phyloP scores from a whole-genome alignment of 2,888 invertebrate genomes.

The Actias luna region DNA sequence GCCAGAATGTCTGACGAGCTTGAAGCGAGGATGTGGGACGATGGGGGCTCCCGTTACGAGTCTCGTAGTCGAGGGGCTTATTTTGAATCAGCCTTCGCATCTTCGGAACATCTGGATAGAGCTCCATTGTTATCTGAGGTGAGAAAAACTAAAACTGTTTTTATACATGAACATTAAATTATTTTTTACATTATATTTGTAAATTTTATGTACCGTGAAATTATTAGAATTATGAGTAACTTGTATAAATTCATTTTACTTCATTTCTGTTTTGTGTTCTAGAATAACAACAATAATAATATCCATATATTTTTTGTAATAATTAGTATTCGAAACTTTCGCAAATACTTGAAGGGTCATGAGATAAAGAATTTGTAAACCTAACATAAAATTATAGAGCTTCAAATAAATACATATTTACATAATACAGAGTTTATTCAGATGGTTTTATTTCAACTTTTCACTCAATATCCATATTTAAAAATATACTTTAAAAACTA shows the following conservation, averaged over 20 bases:
- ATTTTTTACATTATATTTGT: neutral
- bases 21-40: constrained; percentile 78
- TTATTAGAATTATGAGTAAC: neutral
- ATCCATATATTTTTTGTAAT: too few species aligned
- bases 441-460: too few species aligned
- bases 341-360: too few species aligned
- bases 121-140: constrained; percentile 75
- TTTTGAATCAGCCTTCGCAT: constrained; percentile 71
- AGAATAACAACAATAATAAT: too few species aligned
- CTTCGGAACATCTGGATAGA: constrained; percentile 71
- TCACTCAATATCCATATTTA: too few species aligned
- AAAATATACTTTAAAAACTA: too few species aligned
- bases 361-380: too few species aligned
- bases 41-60: constrained; percentile 66
- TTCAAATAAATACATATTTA: too few species aligned
- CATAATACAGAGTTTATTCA: too few species aligned
- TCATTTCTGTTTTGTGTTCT: neutral
- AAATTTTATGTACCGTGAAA: neutral
- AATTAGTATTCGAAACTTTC: too few species aligned
- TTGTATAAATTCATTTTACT: neutral
- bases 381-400: too few species aligned
- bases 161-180: neutral
- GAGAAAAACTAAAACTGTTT: constrained; percentile 26
- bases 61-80: constrained; percentile 60
- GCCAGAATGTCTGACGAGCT: constrained; percentile 80